Base-by-base conservation (phyloP, 2,888 invertebrate species). In the Oconnorella tubifera region DNA sequence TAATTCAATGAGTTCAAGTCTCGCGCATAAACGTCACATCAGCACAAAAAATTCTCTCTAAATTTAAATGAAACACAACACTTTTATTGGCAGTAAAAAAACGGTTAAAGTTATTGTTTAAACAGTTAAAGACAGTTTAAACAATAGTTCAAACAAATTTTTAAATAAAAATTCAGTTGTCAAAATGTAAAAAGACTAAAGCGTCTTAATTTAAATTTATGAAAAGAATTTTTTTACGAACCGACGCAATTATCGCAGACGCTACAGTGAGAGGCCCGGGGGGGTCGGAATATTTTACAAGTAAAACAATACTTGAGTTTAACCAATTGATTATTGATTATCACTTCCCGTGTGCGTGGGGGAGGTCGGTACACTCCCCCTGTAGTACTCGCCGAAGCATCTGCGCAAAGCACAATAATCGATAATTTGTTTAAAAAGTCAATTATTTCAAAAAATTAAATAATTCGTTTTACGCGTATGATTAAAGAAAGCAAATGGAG, bases 231-330 rank as follows among this genome's bases (percentile, higher is more conserved):
- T 14, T 40, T 99, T 14, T 3, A 85, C 86, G 84, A 87, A 88
- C 97, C 96, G 74, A 99, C 97, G 87, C 99, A 99, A 86, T 98
- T 98, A 86, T 99, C 97, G 86, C 99, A 99, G 74, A 98, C 87
- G 83, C 95, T 95, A 86, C 99, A 99, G 85, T 99, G 98, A 73
- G 94, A 94, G 74, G 97, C 95, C 84, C 98, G 88, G 67, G 99
- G 99, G 74, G 98, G 98, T 77, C 97, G 87, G 86, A 97, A 99
- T 87, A 99, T 92, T 86, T 97, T 97, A 86, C 99, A 99, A 62
- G 99, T 99, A 85, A 95, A 97, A 85, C 99, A 99, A 86, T 97
- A 99, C 85, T 99, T 99, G 80, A 98, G 88, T 85, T 97, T 97
- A 74, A 98, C 90, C 76, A 76, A 74, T 69, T 82, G 29, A 85